A percentile compares a stretch with the other conserved stretches of the same genome.
Evolutionary conservation across 2,888 invertebrate genomes (phyloP).

Genomic region (Mimachlamys varia): DNA sequence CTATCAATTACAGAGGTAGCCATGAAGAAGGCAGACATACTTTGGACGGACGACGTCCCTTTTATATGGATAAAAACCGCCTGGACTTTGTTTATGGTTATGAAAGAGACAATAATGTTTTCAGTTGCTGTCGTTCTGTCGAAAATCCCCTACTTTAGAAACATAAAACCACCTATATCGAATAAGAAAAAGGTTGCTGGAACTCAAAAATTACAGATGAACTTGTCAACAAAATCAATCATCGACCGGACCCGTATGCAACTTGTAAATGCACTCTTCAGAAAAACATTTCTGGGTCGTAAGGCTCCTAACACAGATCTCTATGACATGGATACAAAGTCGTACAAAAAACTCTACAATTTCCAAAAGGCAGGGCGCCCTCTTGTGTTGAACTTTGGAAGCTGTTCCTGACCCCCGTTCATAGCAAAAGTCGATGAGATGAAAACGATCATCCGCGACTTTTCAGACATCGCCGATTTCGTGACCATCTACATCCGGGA

Average conservation of each 20-base stretch:
- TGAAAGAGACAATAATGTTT: not conserved
- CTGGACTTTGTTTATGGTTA: not conserved
- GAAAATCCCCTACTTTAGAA: not conserved
- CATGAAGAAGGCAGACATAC: not conserved
- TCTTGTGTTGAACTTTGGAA: constrained; percentile 59
- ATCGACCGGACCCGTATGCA: not conserved
- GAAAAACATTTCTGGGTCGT: not conserved
- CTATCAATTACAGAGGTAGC: too few species aligned
- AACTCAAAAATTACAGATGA: not conserved
- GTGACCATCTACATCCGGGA: constrained; percentile 57
- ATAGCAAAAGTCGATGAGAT: constrained; percentile 53
- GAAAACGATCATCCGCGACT: constrained; percentile 52
- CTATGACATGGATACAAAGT: constrained; percentile 24
- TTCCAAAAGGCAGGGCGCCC: constrained; percentile 53
- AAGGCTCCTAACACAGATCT: constrained; percentile 38
- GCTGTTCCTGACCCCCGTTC: constrained; percentile 60
- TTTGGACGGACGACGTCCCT: not conserved
- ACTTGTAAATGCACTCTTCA: not conserved
- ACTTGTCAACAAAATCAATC: not conserved
- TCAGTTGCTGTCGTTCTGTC: not conserved
- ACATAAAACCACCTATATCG: not conserved
- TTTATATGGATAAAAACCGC: not conserved
- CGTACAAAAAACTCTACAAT: constrained; percentile 41
- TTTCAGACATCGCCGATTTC: constrained; percentile 53
- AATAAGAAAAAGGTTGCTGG: not conserved